Conservation (phyloP, 2,888 invertebrate species). For the Candidula unifasciata region DNA sequence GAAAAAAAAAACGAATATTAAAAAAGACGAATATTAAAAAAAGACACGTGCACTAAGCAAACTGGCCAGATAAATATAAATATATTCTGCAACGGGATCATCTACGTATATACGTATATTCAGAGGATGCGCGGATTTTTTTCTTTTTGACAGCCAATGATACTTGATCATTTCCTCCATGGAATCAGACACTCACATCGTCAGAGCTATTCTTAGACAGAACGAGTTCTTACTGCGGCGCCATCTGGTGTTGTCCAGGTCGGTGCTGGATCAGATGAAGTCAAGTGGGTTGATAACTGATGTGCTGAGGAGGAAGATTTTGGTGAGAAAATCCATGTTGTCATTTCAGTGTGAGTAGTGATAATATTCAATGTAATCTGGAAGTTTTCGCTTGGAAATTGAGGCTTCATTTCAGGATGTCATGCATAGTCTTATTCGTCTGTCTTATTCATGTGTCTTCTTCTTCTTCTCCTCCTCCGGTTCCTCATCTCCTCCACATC, state of each 20-base stretch:
- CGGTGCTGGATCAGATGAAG: constrained; percentile 54
- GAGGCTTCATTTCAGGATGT: no score
- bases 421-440: background rate
- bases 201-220: constrained; percentile 49
- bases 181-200: constrained; percentile 46
- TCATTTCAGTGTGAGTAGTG: background rate
- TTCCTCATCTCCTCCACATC: no score
- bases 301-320: constrained; percentile 50
- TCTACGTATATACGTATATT: background rate
- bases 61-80: background rate
- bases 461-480: constrained; percentile 1
- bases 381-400: no score
- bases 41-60: background rate
- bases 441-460: background rate
- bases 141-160: background rate
- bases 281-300: constrained; percentile 49
- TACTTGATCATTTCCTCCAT: background rate
- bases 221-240: constrained; percentile 53
- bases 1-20: no score
- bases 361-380: background rate
- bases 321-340: constrained; percentile 48
- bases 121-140: background rate
- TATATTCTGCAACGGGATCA: background rate
- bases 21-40: no score
- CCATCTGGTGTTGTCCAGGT: constrained; percentile 54